Percentiles rank a stretch among this genome's conserved stretches.
Conservation (phyloP, 2,888 invertebrate species). For the Smittia aterrima region DNA sequence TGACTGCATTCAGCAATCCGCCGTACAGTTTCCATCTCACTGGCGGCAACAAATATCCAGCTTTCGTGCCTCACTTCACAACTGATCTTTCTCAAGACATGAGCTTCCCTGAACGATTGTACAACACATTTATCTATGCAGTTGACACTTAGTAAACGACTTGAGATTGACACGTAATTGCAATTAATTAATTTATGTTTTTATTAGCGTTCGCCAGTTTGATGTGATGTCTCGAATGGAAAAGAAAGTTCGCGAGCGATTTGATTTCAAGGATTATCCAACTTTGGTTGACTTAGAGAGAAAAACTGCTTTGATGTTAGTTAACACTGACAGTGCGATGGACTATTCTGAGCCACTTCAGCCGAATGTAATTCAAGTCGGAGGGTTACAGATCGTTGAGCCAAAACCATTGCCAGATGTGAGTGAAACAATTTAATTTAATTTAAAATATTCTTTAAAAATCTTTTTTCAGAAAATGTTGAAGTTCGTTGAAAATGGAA, state of each 20-base stretch:
- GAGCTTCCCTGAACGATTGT: not conserved
- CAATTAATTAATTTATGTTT: too few species aligned
- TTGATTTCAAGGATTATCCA: conserved; percentile 3
- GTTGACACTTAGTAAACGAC: not conserved
- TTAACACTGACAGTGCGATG: conserved; percentile 39
- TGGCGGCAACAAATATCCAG: conserved; percentile 44
- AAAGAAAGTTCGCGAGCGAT: not conserved
- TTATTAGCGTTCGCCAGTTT: too few species aligned
- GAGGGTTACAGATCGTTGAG: conserved; percentile 29
- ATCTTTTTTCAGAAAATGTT: not conserved
- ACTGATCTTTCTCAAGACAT: not conserved
- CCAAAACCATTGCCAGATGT: conserved; percentile 36
- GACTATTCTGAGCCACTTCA: conserved; percentile 42
- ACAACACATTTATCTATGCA: not conserved
- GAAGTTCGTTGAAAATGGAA: not conserved
- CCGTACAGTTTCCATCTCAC: conserved; percentile 42
- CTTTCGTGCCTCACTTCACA: conserved; percentile 44
- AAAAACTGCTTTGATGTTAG: conserved; percentile 37
- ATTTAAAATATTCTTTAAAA: too few species aligned
- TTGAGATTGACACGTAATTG: not conserved
- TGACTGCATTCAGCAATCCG: conserved; percentile 45
- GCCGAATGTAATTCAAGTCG: conserved; percentile 43
- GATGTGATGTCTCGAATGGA: conserved; percentile 11
- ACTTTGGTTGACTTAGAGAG: not conserved
- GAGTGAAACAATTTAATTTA: not conserved